These are phyloP conservation scores for Clepsis dumicolana DNA, from an alignment of 2,888 invertebrate genomes.

Conservation along the genomic window DNA sequence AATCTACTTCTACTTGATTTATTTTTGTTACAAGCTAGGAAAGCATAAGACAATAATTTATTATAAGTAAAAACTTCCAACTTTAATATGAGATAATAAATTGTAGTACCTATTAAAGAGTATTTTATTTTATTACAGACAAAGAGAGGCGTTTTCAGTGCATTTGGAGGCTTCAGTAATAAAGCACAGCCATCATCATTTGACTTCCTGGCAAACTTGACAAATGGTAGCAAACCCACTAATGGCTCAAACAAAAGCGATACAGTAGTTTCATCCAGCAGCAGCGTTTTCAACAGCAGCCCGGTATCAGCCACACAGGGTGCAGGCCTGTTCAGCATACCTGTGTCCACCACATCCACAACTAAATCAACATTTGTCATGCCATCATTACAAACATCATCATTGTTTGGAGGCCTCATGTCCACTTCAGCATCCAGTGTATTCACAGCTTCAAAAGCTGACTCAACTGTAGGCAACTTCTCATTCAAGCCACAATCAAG, in stretches of 20 bases:
- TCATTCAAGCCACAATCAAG: conserved; percentile 68
- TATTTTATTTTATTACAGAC: conserved; percentile 60
- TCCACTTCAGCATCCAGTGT: conserved; percentile 55
- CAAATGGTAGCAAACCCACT: conserved; percentile 74
- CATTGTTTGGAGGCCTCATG: conserved; percentile 59
- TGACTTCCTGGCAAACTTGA: conserved; percentile 86
- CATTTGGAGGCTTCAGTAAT: conserved; percentile 89
- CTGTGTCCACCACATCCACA: conserved; percentile 52
- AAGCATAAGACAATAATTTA: too few species aligned
- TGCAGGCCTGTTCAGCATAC: conserved; percentile 59
- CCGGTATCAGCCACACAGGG: conserved; percentile 55
- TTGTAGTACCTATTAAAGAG: not conserved
- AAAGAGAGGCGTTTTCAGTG: conserved; percentile 88
- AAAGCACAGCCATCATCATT: conserved; percentile 85
- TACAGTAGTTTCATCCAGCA: conserved; percentile 57
- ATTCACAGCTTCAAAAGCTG: conserved; percentile 65
- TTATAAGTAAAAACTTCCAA: too few species aligned
- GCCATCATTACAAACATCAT: conserved; percentile 53
- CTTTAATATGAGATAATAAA: too few species aligned
- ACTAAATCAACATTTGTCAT: conserved; percentile 57
- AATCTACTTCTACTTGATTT: too few species aligned
- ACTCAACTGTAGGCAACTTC: conserved; percentile 64
- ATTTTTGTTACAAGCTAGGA: too few species aligned
- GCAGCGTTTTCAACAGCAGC: conserved; percentile 59
- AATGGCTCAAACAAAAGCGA: conserved; percentile 66